Percentiles rank a stretch among this genome's conserved stretches.
Evolutionary conservation across 1,140 invertebrate genomes (phyloP).

Genomic region (Daktulosphaira vitifoliae): DNA sequence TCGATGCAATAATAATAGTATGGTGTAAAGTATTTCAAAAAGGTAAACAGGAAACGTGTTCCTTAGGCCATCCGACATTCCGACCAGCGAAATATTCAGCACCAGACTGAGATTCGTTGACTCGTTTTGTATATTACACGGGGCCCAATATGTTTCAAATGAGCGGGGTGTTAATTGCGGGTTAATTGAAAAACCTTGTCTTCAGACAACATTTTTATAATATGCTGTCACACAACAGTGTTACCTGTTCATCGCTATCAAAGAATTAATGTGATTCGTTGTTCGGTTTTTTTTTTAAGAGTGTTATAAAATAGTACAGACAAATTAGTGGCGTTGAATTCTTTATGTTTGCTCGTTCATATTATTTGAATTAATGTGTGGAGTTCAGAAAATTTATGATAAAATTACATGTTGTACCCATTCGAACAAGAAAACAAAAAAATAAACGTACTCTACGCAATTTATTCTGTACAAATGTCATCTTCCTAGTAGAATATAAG

Average conservation of each 20-base stretch:
- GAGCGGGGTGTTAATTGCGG: conserved; percentile 28
- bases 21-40: too few species aligned
- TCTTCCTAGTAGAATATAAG: too few species aligned
- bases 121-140: conserved; percentile 31
- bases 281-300: conserved; percentile 18
- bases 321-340: conserved; percentile 10
- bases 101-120: conserved; percentile 19
- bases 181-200: conserved; percentile 33
- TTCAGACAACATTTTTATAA: conserved; percentile 22
- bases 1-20: too few species aligned
- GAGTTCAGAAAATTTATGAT: conserved; percentile 12
- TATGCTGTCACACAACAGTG: conserved; percentile 22
- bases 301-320: conserved; percentile 19
- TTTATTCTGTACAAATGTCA: too few species aligned
- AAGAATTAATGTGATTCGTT: conserved; percentile 25
- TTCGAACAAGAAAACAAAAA: too few species aligned
- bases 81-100: conserved; percentile 30
- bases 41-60: conserved; percentile 2
- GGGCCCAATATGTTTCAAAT: background rate
- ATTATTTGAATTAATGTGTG: too few species aligned
- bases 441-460: too few species aligned
- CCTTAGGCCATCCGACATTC: conserved; percentile 14
- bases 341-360: background rate
- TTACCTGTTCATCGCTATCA: conserved; percentile 21
- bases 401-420: too few species aligned